Base-by-base conservation (phyloP, 2,113 vertebrate species). In the Mus musculus region DNA sequence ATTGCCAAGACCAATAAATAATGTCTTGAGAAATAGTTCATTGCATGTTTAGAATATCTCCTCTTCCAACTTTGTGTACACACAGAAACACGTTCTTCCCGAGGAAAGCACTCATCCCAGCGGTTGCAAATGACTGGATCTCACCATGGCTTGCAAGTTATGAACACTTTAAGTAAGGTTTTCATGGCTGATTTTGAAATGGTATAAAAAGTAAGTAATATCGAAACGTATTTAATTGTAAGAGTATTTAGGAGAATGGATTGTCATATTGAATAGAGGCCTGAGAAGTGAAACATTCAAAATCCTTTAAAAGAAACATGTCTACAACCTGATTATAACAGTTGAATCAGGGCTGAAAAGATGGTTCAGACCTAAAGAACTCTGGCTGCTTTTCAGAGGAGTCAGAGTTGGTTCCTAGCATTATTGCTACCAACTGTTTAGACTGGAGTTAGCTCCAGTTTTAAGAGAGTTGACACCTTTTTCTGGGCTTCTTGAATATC, bases 1-100 rank as follows among this genome's bases (percentile, higher is more conserved):
- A 93, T 36, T 96, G 97, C 73, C 71, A 95, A 98, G 93, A 92
- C 88, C 96, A 97, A 91, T 94, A 98, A 98, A 98, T 96, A 81
- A 95, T 90, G 76, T 95, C 49, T 69, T 94, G 52, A 81, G 69
- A 59, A 84, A 28, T 52, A 78, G 59, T 88, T 84, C 54, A 65
- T 30, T 67, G 76, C 14, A 36, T 82, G 95, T 42, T 49, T 36
- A 67, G 94, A 93, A 93, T 69, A 76, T 28, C 52, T 91, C 10
- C 75, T 11, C 49, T 88, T 30, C 33, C 91, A 20, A 90, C 76
- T 91, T 95, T 73, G 39, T 88, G 61, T 72, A 30, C 1, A 61
- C 36, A 20, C 42, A 49, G 1, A 75, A 67, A 9, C 82, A 3
- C 0, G 2, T 94, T 95, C 56, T 65, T 72, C 4, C 36, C 12